Base-by-base conservation (phyloP, 2,888 invertebrate genomes). In the Zele albiditarsus region DNA sequence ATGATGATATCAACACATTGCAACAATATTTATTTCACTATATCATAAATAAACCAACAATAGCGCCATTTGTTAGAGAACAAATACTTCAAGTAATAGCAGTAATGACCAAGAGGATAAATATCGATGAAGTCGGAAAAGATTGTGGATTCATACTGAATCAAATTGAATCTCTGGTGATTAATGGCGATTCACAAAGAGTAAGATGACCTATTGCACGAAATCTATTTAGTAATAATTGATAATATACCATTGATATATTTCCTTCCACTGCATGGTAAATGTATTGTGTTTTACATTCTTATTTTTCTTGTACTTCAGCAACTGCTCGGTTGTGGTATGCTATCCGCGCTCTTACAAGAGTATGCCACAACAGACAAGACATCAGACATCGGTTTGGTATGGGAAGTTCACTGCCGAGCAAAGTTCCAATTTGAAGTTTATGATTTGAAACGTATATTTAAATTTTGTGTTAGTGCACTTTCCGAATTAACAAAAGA, bases 291-390 rank as follows among this genome's bases (percentile, higher is more conserved):
- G n/a, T 42, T 10, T 16, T 60, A 46, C 3, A 33, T 27, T 33
- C 57, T 16, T 25, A 57, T 58, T 65, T 42, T 20, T 23, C 8
- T 46, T 53, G 27, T 62, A 49, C 90, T 90, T 16, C 88, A 94
- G 93, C 95, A 96, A 93, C 91, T 95, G 80, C 90, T 97, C 63
- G 97, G 96, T 3, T 97, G 97, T 85, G 94, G 95, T 75, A 92
- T 97, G 70, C 93, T 98, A 83, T 91, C 94, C 73, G 94, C 96
- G 12, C 91, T 98, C 65, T 93, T 97, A 91, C 95, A 96, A 90
- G 97, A 97, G 89, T 97, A 96, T 90, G 94, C 96, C 10, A 95
- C 93, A 38, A 95, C 96, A 4, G 93, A 94, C 0, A 94, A 96
- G 85, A 95, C 97, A 1, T 94, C 96, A 42, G 96, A 96, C 89